Percentiles rank a stretch among this genome's conserved stretches.
These are phyloP conservation scores for Toxotes jaculatrix DNA, from an alignment of 2,113 vertebrate species.

Conservation along the genomic window DNA sequence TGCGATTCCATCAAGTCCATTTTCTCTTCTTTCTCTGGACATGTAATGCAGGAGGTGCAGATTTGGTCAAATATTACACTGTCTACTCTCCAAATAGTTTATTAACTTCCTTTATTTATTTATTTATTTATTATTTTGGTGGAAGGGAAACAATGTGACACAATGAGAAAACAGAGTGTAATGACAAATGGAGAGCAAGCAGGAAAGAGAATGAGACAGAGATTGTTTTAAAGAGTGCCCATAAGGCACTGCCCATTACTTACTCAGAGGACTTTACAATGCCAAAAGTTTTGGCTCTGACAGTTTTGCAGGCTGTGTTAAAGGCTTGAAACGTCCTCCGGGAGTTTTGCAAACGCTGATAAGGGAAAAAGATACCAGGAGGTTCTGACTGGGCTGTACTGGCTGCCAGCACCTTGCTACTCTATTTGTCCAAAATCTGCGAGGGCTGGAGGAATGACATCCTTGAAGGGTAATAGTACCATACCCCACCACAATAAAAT, in stretches of 20 bases:
- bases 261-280: slow-evolving; percentile 51
- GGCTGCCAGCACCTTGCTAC: background rate
- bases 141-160: background rate
- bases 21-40: slow-evolving; percentile 15
- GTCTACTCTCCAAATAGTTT: background rate
- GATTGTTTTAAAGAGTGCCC: slow-evolving; percentile 45
- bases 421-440: background rate
- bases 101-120: background rate
- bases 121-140: background rate
- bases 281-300: slow-evolving; percentile 56
- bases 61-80: background rate
- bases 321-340: slow-evolving; percentile 48
- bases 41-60: background rate
- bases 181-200: slow-evolving; percentile 3
- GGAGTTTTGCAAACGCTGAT: slow-evolving; percentile 44
- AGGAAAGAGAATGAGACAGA: slow-evolving; percentile 9
- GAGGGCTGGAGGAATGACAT: background rate
- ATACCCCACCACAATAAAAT: background rate
- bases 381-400: slow-evolving; percentile 3
- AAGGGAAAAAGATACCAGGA: slow-evolving; percentile 31
- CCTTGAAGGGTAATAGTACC: background rate
- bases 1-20: background rate
- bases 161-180: background rate
- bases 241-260: slow-evolving; percentile 53
- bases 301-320: slow-evolving; percentile 54